Percentiles rank a stretch among this genome's conserved stretches.
These are phyloP conservation scores for Sceliomorpha sp. DNA, from an alignment of 2,888 invertebrate genomes.

Conservation along the genomic window DNA sequence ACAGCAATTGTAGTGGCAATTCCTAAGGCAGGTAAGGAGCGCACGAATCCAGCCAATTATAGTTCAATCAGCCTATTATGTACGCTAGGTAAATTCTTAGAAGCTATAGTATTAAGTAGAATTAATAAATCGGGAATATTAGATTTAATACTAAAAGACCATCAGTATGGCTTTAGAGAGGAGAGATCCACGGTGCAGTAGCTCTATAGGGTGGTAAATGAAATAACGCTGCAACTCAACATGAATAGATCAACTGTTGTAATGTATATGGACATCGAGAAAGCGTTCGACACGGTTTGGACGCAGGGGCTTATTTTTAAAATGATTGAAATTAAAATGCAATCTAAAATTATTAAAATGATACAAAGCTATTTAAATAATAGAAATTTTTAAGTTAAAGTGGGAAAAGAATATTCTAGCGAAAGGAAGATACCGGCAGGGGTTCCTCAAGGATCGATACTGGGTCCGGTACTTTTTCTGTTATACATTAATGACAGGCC, in stretches of 20 bases:
- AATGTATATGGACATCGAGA: not conserved
- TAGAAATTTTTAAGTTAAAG: not conserved
- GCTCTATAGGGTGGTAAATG: conserved; percentile 50
- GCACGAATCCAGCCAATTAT: conserved; percentile 8
- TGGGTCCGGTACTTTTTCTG: not conserved
- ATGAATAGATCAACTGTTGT: not conserved
- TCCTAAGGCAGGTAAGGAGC: conserved; percentile 21
- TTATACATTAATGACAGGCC: too few relatives aligned
- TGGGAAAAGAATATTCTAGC: not conserved
- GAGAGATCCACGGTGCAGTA: conserved; percentile 57
- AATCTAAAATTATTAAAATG: not conserved
- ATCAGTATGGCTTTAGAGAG: conserved; percentile 61
- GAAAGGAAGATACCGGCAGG: not conserved
- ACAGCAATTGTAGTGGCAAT: conserved; percentile 26
- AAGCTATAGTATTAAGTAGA: conserved; percentile 44
- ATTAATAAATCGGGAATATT: conserved; percentile 28
- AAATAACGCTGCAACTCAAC: not conserved
- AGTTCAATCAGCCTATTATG: conserved; percentile 22
- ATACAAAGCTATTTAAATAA: not conserved
- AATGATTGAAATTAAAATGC: not conserved
- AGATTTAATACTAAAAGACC: conserved; percentile 38
- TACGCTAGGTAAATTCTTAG: conserved; percentile 53
- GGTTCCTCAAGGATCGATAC: too few relatives aligned
- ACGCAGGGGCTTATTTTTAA: not conserved
- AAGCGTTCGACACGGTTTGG: not conserved